Evolutionary conservation across 2,113 vertebrate species (phyloP).

Genomic region (Callopanchax toddi): DNA sequence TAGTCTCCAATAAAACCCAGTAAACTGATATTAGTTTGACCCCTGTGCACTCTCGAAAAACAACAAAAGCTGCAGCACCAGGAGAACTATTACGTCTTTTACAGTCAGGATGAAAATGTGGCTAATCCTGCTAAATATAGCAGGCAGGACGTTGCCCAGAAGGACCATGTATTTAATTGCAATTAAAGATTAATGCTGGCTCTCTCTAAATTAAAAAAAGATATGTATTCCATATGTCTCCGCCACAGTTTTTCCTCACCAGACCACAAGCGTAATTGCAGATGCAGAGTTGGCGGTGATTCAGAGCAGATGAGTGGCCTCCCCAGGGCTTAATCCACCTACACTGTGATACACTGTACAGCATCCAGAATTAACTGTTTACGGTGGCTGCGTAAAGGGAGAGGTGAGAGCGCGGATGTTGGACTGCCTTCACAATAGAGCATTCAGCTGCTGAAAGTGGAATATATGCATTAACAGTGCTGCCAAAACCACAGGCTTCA

Average conservation of each 20-base stretch:
- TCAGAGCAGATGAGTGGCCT: conserved; percentile 39
- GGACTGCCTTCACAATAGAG: conserved; percentile 4
- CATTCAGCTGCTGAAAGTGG: conserved; percentile 21
- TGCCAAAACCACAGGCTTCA: conserved; percentile 28
- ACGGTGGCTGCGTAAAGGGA: conserved; percentile 32
- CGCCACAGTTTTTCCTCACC: conserved; percentile 55
- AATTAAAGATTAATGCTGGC: conserved; percentile 55
- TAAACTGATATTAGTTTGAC: conserved; percentile 21
- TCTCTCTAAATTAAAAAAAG: conserved; percentile 49
- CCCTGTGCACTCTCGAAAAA: conserved; percentile 12
- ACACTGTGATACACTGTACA: conserved; percentile 15
- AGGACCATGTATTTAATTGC: conserved; percentile 50
- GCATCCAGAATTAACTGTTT: conserved; percentile 28
- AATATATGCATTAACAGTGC: conserved; percentile 32
- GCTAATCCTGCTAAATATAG: conserved; percentile 42
- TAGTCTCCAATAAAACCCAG: conserved; percentile 30
- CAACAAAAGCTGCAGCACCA: conserved; percentile 17
- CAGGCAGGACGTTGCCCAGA: conserved; percentile 23
- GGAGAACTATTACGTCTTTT: conserved; percentile 18
- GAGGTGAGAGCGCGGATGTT: conserved; percentile 16
- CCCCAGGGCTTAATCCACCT: conserved; percentile 24
- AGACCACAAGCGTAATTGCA: conserved; percentile 63
- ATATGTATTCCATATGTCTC: conserved; percentile 53
- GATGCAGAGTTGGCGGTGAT: conserved; percentile 37
- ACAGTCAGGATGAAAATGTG: conserved; percentile 9